These are phyloP conservation scores for Apis laboriosa DNA, from an alignment of 1,140 invertebrate genomes.

Conservation along the genomic window DNA sequence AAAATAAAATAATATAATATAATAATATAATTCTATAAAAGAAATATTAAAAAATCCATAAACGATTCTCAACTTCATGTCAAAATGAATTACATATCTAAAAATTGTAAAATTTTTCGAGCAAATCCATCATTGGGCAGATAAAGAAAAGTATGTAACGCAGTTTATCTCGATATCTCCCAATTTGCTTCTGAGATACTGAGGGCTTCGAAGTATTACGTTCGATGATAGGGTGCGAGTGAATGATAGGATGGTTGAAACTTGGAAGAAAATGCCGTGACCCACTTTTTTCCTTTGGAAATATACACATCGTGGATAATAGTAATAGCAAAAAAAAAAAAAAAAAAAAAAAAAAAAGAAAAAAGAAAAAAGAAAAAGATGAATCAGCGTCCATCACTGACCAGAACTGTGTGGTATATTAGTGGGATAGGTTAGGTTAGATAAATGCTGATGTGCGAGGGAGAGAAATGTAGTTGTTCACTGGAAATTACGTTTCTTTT, in stretches of 20 bases:
- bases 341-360: neutral
- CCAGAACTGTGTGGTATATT: neutral
- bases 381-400: neutral
- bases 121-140: neutral
- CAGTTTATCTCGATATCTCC: neutral
- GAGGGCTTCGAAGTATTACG: neutral
- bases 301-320: neutral
- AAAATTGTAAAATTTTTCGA: too few species aligned
- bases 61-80: too few species aligned
- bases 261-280: neutral
- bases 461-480: neutral
- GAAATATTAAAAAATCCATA: too few species aligned
- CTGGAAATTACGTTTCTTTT: neutral
- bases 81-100: too few species aligned
- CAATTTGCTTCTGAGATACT: neutral
- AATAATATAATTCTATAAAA: too few species aligned
- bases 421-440: neutral
- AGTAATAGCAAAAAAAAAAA: neutral
- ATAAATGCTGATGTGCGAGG: neutral
- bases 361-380: neutral
- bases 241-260: neutral
- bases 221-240: neutral
- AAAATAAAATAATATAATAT: too few species aligned
- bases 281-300: neutral
- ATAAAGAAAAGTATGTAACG: neutral